Evolutionary conservation across 2,113 vertebrate species (phyloP), one percentile per base, ranked within the genome.

Genomic region (Prunella himalayana): DNA sequence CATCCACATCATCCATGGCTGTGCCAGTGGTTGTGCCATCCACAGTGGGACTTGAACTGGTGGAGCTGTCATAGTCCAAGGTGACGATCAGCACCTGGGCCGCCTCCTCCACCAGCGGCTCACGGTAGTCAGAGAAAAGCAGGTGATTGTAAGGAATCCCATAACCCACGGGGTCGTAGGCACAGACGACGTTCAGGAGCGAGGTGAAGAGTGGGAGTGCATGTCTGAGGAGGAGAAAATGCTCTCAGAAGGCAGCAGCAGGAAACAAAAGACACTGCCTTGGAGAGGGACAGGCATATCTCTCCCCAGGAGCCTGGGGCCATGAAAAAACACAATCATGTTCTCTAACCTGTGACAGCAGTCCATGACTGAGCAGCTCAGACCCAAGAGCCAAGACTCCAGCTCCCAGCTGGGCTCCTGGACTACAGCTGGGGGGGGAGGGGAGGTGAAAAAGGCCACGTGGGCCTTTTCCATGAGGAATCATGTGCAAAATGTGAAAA

Each of bases 121-220:
- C 99, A 0, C 99, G 99, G 96, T 99, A 99, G 98, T 99, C 99
- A 0, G 99, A 98, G 97, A 99, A 99, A 13, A 99, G 98, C 96
- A 99, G 97, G 97, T 99, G 99, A 92, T 99, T 99, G 98, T 99
- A 99, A 11, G 99, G 99, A 92, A 99, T 99, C 82, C 99, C 99
- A 7, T 99, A 99, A 81, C 99, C 99, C 98, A 99, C 99, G 0
- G 99, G 99, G 94, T 99, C 99, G 6, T 99, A 99, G 86, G 99
- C 99, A 81, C 99, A 99, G 93, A 99, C 99, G 4, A 99, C 97
- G 8, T 99, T 99, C 91, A 99, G 98, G 81, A 99, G 98, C 0
- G 99, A 99, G 64, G 99, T 99, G 97, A 99, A 99, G 70, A 99
- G 98, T 1, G 99, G 99, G 63, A 99, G 98, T 2, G 99, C 99